phyloP scores from a whole-genome alignment of 2,888 invertebrate genomes.

The Pseudeuparius sepicola region DNA sequence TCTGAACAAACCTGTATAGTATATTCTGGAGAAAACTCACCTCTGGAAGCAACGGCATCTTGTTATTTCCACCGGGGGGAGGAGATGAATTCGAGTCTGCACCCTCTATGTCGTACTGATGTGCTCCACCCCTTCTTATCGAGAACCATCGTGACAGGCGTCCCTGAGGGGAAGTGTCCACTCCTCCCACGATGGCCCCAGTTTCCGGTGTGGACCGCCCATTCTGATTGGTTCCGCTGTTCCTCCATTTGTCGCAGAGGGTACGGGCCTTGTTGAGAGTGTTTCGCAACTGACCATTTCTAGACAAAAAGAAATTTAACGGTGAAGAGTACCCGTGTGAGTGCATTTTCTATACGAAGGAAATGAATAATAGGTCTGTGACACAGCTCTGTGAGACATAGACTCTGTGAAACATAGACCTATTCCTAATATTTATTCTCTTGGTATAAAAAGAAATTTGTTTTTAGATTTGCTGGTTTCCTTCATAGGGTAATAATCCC shows the following conservation, averaged over 20 bases:
- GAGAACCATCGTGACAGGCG: constrained; percentile 83
- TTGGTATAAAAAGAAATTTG: too few relatives aligned
- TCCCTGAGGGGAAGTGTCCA: constrained; percentile 41
- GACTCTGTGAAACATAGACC: too few relatives aligned
- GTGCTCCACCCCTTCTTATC: constrained; percentile 69
- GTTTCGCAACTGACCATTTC: constrained; percentile 64
- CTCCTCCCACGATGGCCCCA: constrained; percentile 24
- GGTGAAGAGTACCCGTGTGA: too few relatives aligned
- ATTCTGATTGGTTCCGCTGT: constrained; percentile 35
- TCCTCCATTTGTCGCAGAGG: constrained; percentile 72
- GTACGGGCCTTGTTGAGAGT: constrained; percentile 75
- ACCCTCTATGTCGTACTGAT: constrained; percentile 67
- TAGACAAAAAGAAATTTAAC: constrained; percentile 19
- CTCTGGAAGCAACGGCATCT: constrained; percentile 78
- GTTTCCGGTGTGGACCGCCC: constrained; percentile 32
- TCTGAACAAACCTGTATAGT: too few relatives aligned
- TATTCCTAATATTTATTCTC: too few relatives aligned
- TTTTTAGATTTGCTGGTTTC: too few relatives aligned
- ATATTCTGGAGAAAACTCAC: constrained; percentile 45
- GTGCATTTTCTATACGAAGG: too few relatives aligned
- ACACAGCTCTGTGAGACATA: too few relatives aligned
- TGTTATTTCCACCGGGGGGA: constrained; percentile 33
- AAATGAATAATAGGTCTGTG: too few relatives aligned
- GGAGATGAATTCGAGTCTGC: constrained; percentile 33
- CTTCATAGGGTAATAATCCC: too few relatives aligned